Evolutionary conservation across 2,888 invertebrate species (phyloP).

Genomic region (Papilio gigon): DNA sequence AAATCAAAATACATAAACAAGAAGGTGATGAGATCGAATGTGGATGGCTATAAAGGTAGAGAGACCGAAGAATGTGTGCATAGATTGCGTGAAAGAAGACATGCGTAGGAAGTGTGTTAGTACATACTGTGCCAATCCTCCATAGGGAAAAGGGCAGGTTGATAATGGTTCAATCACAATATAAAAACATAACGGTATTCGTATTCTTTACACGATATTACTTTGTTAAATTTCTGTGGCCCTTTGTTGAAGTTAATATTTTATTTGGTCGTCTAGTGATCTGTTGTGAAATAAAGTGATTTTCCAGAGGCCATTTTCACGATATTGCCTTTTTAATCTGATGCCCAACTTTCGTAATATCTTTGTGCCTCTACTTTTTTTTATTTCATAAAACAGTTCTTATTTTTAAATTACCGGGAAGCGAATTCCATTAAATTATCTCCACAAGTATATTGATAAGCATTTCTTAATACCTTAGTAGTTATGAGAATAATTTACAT

Average conservation of each 20-base stretch:
- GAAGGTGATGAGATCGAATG: too few species aligned
- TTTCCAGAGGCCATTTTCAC: conserved; percentile 1
- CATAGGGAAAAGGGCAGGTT: too few species aligned
- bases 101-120: too few species aligned
- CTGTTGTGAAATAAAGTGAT: conserved; percentile 28
- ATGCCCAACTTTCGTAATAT: conserved; percentile 24
- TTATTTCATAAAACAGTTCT: conserved; percentile 1
- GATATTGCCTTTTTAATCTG: conserved; percentile 34
- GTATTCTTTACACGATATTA: conserved; percentile 8
- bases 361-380: conserved; percentile 1
- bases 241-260: conserved; percentile 17
- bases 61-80: too few species aligned
- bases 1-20: background rate
- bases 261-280: conserved; percentile 21
- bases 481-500: too few species aligned
- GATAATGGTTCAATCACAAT: too few species aligned
- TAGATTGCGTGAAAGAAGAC: too few species aligned
- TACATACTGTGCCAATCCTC: too few species aligned
- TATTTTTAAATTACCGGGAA: background rate
- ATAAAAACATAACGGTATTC: too few species aligned
- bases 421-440: background rate
- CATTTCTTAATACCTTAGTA: too few species aligned
- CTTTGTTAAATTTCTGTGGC: conserved; percentile 12
- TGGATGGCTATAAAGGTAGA: too few species aligned
- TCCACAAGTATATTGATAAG: too few species aligned